Evolutionary conservation across 2,797 vertebrate species (phyloP).

Genomic region (Ciconia nigra): DNA sequence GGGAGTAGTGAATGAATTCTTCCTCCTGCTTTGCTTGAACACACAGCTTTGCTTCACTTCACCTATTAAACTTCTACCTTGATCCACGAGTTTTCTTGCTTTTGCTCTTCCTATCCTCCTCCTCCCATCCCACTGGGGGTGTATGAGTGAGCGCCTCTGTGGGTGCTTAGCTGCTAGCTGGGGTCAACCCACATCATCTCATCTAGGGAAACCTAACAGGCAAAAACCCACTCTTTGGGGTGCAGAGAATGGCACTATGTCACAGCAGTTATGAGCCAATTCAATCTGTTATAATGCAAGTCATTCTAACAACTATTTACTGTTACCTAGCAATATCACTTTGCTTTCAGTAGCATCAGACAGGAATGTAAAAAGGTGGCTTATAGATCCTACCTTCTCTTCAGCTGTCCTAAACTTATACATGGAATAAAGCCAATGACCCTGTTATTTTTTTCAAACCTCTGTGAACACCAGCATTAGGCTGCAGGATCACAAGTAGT

Average conservation of each 20-base stretch:
- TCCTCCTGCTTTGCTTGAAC: neutral
- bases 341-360: neutral
- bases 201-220: neutral
- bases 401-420: neutral
- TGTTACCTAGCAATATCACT: neutral
- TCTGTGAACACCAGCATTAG: neutral
- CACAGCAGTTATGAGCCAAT: neutral
- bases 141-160: neutral
- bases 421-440: neutral
- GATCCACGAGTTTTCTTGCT: neutral
- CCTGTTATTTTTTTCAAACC: neutral
- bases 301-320: neutral
- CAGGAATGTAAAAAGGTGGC: neutral
- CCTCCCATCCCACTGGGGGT: too few species aligned
- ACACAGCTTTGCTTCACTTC: neutral
- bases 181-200: neutral
- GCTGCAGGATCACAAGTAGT: neutral
- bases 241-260: neutral
- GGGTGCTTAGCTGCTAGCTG: neutral
- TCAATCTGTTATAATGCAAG: neutral
- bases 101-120: neutral
- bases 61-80: neutral
- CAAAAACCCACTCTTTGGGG: neutral
- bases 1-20: neutral
- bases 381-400: neutral